These are phyloP conservation scores for Pycnonotus jocosus DNA, from an alignment of 2,113 vertebrate species.

Conservation along the genomic window DNA sequence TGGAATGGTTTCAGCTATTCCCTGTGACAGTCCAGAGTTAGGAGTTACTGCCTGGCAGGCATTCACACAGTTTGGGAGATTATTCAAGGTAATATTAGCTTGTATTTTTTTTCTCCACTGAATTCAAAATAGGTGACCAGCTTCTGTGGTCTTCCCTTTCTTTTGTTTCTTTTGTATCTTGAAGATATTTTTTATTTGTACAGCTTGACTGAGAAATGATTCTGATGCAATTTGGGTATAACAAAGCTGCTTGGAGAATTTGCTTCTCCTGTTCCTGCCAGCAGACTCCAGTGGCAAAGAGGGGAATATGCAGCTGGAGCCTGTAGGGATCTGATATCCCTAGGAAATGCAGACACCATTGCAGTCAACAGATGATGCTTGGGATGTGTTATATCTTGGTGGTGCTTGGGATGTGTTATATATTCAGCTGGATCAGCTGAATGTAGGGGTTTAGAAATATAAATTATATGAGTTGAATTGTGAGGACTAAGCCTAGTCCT, in stretches of 20 bases:
- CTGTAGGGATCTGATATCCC: neutral
- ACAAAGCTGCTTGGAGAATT: neutral
- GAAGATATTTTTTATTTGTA: neutral
- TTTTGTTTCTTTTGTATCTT: neutral
- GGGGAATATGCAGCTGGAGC: neutral
- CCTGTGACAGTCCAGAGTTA: neutral
- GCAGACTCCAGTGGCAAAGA: neutral
- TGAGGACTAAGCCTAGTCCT: neutral
- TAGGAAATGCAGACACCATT: neutral
- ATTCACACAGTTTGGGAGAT: neutral
- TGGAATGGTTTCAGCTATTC: neutral
- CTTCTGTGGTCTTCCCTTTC: neutral
- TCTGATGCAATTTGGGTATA: neutral
- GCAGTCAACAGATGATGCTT: conserved; percentile 28
- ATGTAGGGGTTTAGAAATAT: neutral
- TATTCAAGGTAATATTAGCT: neutral
- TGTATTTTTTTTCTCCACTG: neutral
- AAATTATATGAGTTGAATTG: neutral
- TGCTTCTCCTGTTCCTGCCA: neutral
- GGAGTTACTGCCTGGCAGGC: neutral
- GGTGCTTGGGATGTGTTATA: neutral
- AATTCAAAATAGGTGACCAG: neutral
- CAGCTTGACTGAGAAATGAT: neutral
- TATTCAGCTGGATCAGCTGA: neutral
- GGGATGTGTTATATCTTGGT: neutral